These are phyloP conservation scores for Poliocrania exsul DNA, from an alignment of 2,797 vertebrate genomes.

Conservation along the genomic window DNA sequence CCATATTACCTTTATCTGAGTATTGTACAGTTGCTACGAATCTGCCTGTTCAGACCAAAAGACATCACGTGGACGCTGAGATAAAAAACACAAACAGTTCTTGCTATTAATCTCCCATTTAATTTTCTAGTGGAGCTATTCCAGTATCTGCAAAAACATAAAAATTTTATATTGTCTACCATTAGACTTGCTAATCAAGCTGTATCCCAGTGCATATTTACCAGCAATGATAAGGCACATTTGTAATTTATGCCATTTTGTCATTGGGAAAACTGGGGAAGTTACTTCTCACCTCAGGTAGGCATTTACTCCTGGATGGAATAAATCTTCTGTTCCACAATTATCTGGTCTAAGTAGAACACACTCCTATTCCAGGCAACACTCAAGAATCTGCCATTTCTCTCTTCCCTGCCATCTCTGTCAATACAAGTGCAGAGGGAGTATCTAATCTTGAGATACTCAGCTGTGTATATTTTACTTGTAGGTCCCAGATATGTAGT, in stretches of 20 bases:
- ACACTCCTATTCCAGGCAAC: not conserved
- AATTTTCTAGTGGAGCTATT: not conserved
- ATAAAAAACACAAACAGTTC: not conserved
- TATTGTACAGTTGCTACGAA: not conserved
- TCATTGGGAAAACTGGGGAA: not conserved
- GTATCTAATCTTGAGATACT: not conserved
- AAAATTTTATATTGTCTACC: not conserved
- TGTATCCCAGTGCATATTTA: not conserved
- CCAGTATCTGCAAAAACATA: not conserved
- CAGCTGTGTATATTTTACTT: not conserved
- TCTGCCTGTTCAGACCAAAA: not conserved
- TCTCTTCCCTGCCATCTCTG: not conserved
- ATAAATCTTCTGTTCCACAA: not conserved
- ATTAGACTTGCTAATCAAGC: constrained; percentile 32
- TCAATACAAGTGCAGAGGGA: not conserved
- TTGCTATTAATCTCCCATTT: not conserved
- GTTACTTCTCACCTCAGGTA: not conserved
- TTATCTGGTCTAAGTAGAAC: not conserved
- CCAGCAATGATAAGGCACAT: not conserved
- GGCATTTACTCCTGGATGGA: not conserved
- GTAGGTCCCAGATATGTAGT: not conserved
- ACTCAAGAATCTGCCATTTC: not conserved
- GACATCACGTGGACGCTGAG: not conserved
- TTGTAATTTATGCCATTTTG: not conserved
- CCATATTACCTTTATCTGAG: not conserved